Evolutionary conservation across 2,797 vertebrate species (phyloP).

Genomic region (Hemitrygon akajei): DNA sequence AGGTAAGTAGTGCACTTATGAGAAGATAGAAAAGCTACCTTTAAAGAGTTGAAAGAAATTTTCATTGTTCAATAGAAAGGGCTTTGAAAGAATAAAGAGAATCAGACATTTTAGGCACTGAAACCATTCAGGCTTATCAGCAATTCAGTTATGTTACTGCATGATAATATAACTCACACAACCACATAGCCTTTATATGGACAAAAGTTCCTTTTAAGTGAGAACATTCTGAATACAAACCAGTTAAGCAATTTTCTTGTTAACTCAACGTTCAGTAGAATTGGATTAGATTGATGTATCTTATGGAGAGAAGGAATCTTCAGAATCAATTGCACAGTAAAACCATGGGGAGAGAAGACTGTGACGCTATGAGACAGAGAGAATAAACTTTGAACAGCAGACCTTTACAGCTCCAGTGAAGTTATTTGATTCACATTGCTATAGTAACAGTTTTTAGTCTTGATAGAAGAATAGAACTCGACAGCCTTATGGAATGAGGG

Average conservation of each 20-base stretch:
- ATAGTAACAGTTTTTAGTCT: constrained; percentile 23
- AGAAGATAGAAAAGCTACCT: neutral
- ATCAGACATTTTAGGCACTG: neutral
- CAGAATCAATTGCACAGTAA: neutral
- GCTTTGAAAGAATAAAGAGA: neutral
- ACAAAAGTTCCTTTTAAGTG: neutral
- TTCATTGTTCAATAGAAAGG: neutral
- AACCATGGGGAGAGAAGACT: neutral
- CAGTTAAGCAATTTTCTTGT: neutral
- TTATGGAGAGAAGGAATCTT: neutral
- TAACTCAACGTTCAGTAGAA: neutral
- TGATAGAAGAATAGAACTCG: neutral
- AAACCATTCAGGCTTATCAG: neutral
- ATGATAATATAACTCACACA: neutral
- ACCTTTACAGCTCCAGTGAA: neutral
- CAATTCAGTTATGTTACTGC: neutral
- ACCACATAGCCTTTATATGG: neutral
- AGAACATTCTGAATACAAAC: neutral
- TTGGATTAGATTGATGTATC: neutral
- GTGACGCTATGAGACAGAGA: neutral
- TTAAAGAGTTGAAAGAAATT: neutral
- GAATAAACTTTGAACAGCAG: neutral
- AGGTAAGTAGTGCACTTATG: neutral
- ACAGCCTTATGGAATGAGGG: neutral
- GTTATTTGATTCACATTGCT: constrained; percentile 10